These are phyloP conservation scores for Pseudoips prasinana DNA, from an alignment of 2,888 invertebrate genomes.

Conservation along the genomic window DNA sequence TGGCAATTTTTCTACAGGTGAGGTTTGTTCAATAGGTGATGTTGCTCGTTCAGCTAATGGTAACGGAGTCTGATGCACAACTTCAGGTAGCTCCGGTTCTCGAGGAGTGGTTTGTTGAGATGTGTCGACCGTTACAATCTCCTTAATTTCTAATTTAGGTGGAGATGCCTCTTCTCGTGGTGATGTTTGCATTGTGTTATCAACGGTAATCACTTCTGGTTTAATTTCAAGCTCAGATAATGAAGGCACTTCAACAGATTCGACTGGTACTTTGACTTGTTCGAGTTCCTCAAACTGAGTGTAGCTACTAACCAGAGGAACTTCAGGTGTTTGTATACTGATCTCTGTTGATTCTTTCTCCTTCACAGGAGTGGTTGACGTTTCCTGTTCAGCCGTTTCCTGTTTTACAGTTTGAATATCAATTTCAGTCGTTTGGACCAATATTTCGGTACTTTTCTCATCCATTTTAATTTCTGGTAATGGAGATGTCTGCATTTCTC, in stretches of 20 bases:
- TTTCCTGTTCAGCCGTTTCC: constrained; percentile 61
- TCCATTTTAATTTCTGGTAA: constrained; percentile 49
- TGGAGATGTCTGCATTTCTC: constrained; percentile 82
- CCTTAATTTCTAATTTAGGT: constrained; percentile 34
- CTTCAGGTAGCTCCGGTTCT: constrained; percentile 17
- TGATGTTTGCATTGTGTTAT: constrained; percentile 52
- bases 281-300: constrained; percentile 71
- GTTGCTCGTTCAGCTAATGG: background rate
- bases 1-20: constrained; percentile 4
- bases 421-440: constrained; percentile 62
- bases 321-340: constrained; percentile 65
- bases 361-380: constrained; percentile 60
- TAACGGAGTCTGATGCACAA: too few species aligned
- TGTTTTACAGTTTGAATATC: constrained; percentile 61
- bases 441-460: constrained; percentile 66
- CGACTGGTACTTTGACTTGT: constrained; percentile 24
- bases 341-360: constrained; percentile 54
- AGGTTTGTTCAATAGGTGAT: background rate
- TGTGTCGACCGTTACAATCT: constrained; percentile 36
- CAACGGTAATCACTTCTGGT: constrained; percentile 37
- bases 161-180: constrained; percentile 38
- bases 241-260: constrained; percentile 20
- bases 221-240: constrained; percentile 26
- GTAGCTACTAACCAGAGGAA: constrained; percentile 55
- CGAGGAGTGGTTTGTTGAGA: constrained; percentile 56